These are phyloP conservation scores for Pseudotriccus pelzelni DNA, from an alignment of 2,797 vertebrate species.

Conservation along the genomic window DNA sequence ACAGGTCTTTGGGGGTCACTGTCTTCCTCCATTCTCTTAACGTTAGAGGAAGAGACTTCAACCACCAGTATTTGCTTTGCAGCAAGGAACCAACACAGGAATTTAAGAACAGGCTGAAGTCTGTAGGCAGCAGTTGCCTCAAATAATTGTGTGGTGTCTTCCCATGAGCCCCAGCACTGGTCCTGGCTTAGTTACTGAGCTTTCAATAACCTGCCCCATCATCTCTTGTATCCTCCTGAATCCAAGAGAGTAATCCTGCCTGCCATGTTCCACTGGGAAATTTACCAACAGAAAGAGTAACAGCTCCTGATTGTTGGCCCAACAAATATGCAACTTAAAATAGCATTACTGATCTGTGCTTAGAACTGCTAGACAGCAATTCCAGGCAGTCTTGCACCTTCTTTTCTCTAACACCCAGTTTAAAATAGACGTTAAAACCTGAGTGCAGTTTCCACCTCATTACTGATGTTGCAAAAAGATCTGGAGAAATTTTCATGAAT, in stretches of 20 bases:
- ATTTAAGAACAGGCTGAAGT: background rate
- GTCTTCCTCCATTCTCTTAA: background rate
- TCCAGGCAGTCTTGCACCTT: background rate
- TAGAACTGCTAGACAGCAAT: background rate
- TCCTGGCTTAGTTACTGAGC: background rate
- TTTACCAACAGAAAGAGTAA: background rate
- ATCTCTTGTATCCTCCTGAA: background rate
- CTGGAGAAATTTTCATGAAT: background rate
- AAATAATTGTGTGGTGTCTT: background rate
- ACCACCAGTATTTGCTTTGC: background rate
- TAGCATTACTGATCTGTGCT: background rate
- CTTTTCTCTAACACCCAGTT: background rate
- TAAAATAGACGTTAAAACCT: background rate
- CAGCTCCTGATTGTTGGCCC: background rate
- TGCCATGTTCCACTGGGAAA: background rate
- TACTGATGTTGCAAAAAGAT: background rate
- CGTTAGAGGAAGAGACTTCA: background rate
- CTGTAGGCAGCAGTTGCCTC: background rate
- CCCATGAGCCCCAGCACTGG: background rate
- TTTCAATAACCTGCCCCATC: background rate
- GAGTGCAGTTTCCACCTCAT: background rate
- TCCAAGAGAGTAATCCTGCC: background rate
- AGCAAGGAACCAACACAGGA: background rate
- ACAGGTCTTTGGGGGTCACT: accelerated
- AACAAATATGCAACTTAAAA: background rate